Percentiles rank a stretch among this genome's conserved stretches.
phyloP scores from a whole-genome alignment of 2,797 vertebrate species.

The Oceanodroma leucorhoa region DNA sequence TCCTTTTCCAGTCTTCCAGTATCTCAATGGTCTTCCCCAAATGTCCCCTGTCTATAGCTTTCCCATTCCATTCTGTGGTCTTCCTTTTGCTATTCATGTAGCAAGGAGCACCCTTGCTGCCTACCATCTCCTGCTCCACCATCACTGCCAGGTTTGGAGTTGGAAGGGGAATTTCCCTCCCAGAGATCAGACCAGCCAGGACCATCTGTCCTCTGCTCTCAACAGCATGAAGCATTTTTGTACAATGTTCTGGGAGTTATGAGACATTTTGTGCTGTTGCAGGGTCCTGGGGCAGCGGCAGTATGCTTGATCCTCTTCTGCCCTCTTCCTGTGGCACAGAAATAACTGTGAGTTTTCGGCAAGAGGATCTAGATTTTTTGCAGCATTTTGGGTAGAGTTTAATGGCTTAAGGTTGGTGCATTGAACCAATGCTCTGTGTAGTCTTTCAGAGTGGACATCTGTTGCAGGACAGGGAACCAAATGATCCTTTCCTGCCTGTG shows the following conservation, averaged over 20 bases:
- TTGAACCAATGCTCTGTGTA: neutral
- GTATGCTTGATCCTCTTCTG: neutral
- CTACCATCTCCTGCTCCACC: neutral
- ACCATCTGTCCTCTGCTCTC: neutral
- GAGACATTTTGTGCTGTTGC: neutral
- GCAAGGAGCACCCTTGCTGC: neutral
- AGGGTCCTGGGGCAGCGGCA: neutral
- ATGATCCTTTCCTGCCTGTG: neutral
- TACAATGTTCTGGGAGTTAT: neutral
- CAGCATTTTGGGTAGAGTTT: neutral
- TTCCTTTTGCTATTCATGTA: neutral
- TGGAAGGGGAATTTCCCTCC: neutral
- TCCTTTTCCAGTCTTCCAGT: neutral
- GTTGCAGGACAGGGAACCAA: neutral
- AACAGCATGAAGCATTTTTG: neutral
- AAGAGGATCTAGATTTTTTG: neutral
- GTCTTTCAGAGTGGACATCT: neutral
- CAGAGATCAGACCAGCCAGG: neutral
- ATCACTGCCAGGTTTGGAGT: neutral
- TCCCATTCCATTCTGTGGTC: neutral
- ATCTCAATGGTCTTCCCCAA: neutral
- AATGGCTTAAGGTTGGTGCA: neutral
- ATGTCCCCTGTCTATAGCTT: neutral
- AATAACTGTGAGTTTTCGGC: neutral
- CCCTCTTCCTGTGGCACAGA: neutral